These are phyloP conservation scores for Acrocyrtus sp. DNA, from an alignment of 2,888 invertebrate species.

Conservation along the genomic window DNA sequence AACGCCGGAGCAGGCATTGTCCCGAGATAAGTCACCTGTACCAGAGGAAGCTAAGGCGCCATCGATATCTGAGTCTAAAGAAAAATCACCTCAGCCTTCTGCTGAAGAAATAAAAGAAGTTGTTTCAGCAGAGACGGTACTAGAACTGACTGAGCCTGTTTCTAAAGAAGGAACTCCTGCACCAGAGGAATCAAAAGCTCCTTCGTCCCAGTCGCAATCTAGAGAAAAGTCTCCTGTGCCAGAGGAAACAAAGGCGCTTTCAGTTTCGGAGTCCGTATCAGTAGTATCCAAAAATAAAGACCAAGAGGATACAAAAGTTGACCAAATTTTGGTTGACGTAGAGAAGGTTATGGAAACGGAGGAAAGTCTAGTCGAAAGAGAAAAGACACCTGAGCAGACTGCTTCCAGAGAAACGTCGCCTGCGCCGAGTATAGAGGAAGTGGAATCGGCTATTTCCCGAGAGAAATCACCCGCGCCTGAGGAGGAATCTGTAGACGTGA, in stretches of 20 bases:
- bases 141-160: no score
- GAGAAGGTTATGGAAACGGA: no score
- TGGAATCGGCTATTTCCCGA: slow-evolving; percentile 15
- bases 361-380: no score
- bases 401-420: no score
- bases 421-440: no score
- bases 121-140: no score
- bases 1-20: not conserved
- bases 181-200: no score
- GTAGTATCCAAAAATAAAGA: slow-evolving; percentile 7
- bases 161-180: no score
- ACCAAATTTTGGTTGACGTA: no score
- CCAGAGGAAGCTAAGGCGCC: no score
- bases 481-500: not conserved
- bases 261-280: slow-evolving; percentile 4
- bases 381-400: slow-evolving; percentile 24
- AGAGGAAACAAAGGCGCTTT: not conserved
- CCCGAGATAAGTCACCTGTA: slow-evolving; percentile 3
- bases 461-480: slow-evolving; percentile 25
- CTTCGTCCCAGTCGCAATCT: no score
- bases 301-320: not conserved
- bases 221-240: slow-evolving; percentile 3
- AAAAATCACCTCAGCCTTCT: no score
- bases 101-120: slow-evolving; percentile 11
- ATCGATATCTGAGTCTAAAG: not conserved